Evolutionary conservation across 2,113 vertebrate species (phyloP).

Genomic region (Melozone crissalis): DNA sequence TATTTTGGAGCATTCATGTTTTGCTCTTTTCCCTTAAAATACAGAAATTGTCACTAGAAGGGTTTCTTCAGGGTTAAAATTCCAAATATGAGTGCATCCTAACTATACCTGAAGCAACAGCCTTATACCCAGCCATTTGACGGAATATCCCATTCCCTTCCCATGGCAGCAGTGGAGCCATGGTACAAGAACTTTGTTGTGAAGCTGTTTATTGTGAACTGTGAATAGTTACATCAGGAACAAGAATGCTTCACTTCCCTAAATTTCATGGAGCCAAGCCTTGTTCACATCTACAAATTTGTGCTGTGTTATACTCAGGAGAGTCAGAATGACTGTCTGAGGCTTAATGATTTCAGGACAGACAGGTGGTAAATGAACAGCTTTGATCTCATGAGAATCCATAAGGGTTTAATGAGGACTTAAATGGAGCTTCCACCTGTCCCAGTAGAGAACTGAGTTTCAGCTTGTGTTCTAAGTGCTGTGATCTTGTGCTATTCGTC

Average conservation of each 20-base stretch:
- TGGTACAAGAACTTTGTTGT: background rate
- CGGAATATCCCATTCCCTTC: background rate
- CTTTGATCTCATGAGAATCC: background rate
- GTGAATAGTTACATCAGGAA: background rate
- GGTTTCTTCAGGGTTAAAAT: background rate
- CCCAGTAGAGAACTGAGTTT: background rate
- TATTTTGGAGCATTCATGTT: background rate
- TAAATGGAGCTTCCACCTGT: background rate
- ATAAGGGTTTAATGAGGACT: background rate
- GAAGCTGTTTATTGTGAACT: background rate
- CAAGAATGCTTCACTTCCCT: background rate
- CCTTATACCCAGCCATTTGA: background rate
- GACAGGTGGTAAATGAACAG: background rate
- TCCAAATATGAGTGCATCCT: accelerated
- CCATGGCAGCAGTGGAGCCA: background rate
- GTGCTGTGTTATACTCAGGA: background rate
- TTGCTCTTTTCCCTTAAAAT: background rate
- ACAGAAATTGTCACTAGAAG: background rate
- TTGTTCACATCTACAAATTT: background rate
- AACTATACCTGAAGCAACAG: background rate
- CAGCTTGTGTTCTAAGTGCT: background rate
- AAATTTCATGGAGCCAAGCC: background rate
- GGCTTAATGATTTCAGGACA: background rate
- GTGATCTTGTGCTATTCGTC: background rate
- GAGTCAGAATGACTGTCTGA: background rate